A percentile compares a stretch with the other conserved stretches of the same genome.
Conservation (phyloP, 2,888 invertebrate species). For the Cecidostiba fungosa region DNA sequence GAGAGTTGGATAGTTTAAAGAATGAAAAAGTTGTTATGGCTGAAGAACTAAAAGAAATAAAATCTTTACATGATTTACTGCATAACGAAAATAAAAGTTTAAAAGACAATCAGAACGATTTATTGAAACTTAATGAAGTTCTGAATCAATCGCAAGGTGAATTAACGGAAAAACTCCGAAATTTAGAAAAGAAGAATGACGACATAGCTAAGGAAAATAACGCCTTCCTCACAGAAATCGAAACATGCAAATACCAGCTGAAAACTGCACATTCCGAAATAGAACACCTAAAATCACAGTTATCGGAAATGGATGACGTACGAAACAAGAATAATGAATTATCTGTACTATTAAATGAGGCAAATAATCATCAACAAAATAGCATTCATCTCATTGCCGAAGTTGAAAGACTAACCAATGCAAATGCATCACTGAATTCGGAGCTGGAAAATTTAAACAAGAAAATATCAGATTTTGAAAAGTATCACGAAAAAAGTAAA, state of each 20-base stretch:
- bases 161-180: slow-evolving; percentile 37
- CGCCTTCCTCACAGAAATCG: slow-evolving; percentile 28
- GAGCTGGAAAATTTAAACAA: slow-evolving; percentile 46
- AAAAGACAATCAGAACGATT: slow-evolving; percentile 64
- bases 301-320: slow-evolving; percentile 61
- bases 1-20: slow-evolving; percentile 52
- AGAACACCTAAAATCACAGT: slow-evolving; percentile 61
- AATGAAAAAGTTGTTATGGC: slow-evolving; percentile 56
- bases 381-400: neutral
- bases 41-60: slow-evolving; percentile 52
- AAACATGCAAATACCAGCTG: slow-evolving; percentile 41
- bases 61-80: slow-evolving; percentile 46
- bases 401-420: slow-evolving; percentile 21
- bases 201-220: slow-evolving; percentile 41
- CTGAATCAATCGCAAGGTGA: slow-evolving; percentile 55
- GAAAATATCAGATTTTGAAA: slow-evolving; percentile 15
- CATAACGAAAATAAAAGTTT: slow-evolving; percentile 63
- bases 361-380: slow-evolving; percentile 26
- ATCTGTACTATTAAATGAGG: slow-evolving; percentile 5
- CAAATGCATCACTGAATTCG: slow-evolving; percentile 37
- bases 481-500: slow-evolving; percentile 10
- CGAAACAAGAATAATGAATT: slow-evolving; percentile 50
- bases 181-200: slow-evolving; percentile 46
- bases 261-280: slow-evolving; percentile 46
- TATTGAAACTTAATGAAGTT: slow-evolving; percentile 59